phyloP scores from a whole-genome alignment of 35 echinoderm and acorn worm genomes.

The Lytechinus variegatus region DNA sequence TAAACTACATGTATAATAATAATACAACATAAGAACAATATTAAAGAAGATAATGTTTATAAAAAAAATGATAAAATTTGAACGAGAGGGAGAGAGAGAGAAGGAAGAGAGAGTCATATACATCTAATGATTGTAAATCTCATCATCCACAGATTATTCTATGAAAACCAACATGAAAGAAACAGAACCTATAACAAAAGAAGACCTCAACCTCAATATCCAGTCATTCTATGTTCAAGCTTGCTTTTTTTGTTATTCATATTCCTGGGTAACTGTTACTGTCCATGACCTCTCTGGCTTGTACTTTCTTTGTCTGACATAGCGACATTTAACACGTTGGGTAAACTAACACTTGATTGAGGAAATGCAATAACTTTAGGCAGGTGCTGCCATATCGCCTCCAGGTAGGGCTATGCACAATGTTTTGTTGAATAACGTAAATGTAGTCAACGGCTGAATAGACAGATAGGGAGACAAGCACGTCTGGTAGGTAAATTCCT shows the following conservation, averaged over 20 bases:
- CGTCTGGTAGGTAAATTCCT: neutral
- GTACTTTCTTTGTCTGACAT: constrained; percentile 18
- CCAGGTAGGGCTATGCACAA: neutral
- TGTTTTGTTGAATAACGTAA: neutral
- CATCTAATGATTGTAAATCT: no score
- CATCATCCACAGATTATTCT: no score
- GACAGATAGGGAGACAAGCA: neutral
- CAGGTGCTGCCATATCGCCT: neutral
- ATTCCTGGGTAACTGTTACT: neutral
- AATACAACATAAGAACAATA: no score
- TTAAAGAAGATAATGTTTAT: no score
- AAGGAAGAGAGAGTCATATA: no score
- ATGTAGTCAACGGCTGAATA: constrained; percentile 3
- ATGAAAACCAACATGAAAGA: no score
- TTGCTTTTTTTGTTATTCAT: neutral
- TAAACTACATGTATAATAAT: no score
- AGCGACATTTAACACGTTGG: neutral
- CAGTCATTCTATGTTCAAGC: neutral
- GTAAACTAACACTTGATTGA: constrained; percentile 19
- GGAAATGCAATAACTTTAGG: constrained; percentile 4
- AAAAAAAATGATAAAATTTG: no score
- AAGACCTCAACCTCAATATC: neutral
- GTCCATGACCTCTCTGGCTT: neutral
- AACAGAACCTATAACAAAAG: neutral
- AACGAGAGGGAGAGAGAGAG: no score